These are phyloP conservation scores for Littorina saxatilis DNA, from an alignment of 1,140 invertebrate genomes.

Conservation along the genomic window DNA sequence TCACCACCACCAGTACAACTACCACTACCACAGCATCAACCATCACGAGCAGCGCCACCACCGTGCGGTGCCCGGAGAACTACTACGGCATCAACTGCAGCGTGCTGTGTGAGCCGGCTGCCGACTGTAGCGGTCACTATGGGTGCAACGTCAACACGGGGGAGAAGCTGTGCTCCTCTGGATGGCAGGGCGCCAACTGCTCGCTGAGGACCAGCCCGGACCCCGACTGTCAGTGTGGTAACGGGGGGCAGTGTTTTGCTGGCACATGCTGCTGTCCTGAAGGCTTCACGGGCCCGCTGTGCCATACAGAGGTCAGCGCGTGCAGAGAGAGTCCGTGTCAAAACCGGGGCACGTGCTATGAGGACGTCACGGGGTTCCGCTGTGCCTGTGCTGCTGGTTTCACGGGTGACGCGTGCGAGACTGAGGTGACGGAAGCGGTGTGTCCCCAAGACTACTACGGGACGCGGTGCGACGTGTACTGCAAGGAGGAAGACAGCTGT, in stretches of 20 bases:
- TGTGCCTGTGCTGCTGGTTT: constrained; percentile 87
- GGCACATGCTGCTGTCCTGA: constrained; percentile 43
- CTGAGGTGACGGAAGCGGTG: background rate
- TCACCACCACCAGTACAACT: constrained; percentile 34
- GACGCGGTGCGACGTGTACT: constrained; percentile 34
- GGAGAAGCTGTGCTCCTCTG: constrained; percentile 87
- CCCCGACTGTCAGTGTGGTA: constrained; percentile 39
- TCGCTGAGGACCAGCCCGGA: constrained; percentile 57
- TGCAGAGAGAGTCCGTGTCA: constrained; percentile 48
- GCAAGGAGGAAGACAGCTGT: constrained; percentile 39
- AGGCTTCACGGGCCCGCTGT: constrained; percentile 37
- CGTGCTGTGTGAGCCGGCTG: constrained; percentile 33
- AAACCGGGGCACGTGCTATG: constrained; percentile 46
- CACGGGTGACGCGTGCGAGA: constrained; percentile 93
- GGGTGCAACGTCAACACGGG: constrained; percentile 85
- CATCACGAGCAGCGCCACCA: background rate
- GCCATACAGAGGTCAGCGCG: constrained; percentile 10
- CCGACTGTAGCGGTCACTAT: constrained; percentile 84
- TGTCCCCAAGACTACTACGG: constrained; percentile 40
- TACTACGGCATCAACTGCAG: constrained; percentile 44
- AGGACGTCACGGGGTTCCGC: constrained; percentile 36
- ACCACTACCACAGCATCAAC: background rate
- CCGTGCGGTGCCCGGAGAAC: constrained; percentile 27
- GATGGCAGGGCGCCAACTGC: constrained; percentile 93
- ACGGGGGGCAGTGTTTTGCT: constrained; percentile 49